Conservation (phyloP, 2,113 vertebrate genomes). For the Lampris incognitus region DNA sequence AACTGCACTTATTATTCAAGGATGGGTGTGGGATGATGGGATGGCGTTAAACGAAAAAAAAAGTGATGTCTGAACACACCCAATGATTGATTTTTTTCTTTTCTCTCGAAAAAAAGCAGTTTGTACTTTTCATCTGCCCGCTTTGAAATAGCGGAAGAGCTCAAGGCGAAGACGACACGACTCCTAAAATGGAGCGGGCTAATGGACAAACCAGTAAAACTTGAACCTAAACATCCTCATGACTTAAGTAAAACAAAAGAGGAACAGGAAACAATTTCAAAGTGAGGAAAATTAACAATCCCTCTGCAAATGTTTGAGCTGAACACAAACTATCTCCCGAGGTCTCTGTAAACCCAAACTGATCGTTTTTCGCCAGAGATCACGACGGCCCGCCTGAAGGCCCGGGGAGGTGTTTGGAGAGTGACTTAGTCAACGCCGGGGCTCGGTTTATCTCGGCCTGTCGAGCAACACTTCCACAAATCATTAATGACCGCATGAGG, state of each 20-base stretch:
- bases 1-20: background rate
- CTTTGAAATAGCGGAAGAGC: background rate
- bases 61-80: too few species aligned
- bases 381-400: slow-evolving; percentile 3
- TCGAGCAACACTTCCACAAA: slow-evolving; percentile 27
- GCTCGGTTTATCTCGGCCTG: slow-evolving; percentile 43
- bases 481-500: slow-evolving; percentile 8
- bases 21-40: background rate
- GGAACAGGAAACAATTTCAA: slow-evolving; percentile 36
- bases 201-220: slow-evolving; percentile 31
- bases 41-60: background rate
- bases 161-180: background rate
- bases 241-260: slow-evolving; percentile 34
- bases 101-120: background rate
- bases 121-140: background rate
- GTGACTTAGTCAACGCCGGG: slow-evolving; percentile 21
- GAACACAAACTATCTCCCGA: slow-evolving; percentile 47
- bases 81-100: too few species aligned
- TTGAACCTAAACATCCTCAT: slow-evolving; percentile 55
- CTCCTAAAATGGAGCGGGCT: slow-evolving; percentile 28
- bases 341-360: slow-evolving; percentile 40
- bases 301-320: slow-evolving; percentile 54
- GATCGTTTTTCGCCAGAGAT: slow-evolving; percentile 44
- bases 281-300: slow-evolving; percentile 25
- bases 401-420: slow-evolving; percentile 1